Percentiles rank a stretch among this genome's conserved stretches.
Evolutionary conservation across 2,797 vertebrate species (phyloP).

Genomic region (Mormyrops boulengeri): DNA sequence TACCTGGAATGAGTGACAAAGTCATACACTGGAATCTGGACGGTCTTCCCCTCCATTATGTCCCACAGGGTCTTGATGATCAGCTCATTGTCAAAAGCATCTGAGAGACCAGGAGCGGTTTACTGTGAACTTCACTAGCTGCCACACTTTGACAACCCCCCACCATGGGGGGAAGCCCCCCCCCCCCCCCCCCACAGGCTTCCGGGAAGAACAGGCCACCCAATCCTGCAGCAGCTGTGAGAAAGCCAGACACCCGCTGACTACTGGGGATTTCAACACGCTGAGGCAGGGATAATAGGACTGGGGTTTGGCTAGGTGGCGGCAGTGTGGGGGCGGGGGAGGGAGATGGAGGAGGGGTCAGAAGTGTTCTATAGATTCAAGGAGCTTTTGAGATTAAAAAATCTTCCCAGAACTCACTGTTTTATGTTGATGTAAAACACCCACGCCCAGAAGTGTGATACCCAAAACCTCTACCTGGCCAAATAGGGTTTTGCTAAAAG

Average conservation of each 20-base stretch:
- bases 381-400: background rate
- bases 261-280: background rate
- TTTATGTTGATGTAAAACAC: background rate
- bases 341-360: background rate
- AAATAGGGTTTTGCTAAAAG: background rate
- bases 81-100: slow-evolving; percentile 96
- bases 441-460: background rate
- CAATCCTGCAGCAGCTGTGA: background rate
- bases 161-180: background rate
- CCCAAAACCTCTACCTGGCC: background rate
- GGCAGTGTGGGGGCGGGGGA: too few relatives aligned
- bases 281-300: slow-evolving; percentile 2
- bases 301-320: background rate
- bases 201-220: background rate
- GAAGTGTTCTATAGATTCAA: background rate
- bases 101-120: slow-evolving; percentile 47
- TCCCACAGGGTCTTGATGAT: slow-evolving; percentile 81
- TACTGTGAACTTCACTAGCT: background rate
- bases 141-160: background rate
- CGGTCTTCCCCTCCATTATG: slow-evolving; percentile 82
- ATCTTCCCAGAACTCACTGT: background rate
- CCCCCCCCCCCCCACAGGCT: background rate
- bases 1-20: slow-evolving; percentile 96
- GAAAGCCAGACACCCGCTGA: slow-evolving; percentile 6
- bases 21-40: slow-evolving; percentile 95